Base-by-base conservation (phyloP, 2,888 invertebrate species). In the Odontocolon sp. region DNA sequence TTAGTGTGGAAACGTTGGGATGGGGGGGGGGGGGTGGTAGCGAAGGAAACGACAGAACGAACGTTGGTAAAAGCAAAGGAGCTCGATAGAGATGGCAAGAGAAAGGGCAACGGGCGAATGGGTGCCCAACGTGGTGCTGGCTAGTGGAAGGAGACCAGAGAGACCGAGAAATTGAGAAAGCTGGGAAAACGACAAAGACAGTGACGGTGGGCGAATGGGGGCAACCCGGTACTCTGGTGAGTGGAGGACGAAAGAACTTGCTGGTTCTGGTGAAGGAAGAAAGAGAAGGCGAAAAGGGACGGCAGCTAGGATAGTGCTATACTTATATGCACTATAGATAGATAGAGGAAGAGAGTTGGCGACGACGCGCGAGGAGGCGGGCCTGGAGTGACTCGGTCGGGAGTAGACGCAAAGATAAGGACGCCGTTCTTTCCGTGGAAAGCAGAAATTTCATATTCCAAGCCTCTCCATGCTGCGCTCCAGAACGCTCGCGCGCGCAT, bases 361-460 rank as follows among this genome's bases (percentile, higher is more conserved):
- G 66, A 54, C 70, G 69, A 70, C 21, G 75, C 52, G 52, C 52
- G 47, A 70, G 47, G 70, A 70, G 66, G 75, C 66, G 66, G 70
- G 33, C 33, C 59, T 28, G 59, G 6, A 66, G 64, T 59, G 70
- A 76, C 59, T 66, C 59, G 59, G 45, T 70, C 50, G 52, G 28
- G 66, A 54, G 54, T 64, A 59, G 59, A 70, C 52, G 57, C 36
- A 28, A 38, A 70, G 59, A 76, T 66, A 66, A 66, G 66, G 40
- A 66, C 66, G 31, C 38, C 54, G 45, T 70, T 28, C 57, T 47
- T 11, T 23, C 54, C 28, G 59, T 40, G 40, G 63, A 56, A 54
- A 61, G 72, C 57, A 80, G 77, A 79, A 83, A 83, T 85, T 84
- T 84, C 82, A 84, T 84, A 84, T 84, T 81, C 81, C 78, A 73